Evolutionary conservation across 2,113 vertebrate genomes (phyloP).

Genomic region (Triplophysa tibetana): DNA sequence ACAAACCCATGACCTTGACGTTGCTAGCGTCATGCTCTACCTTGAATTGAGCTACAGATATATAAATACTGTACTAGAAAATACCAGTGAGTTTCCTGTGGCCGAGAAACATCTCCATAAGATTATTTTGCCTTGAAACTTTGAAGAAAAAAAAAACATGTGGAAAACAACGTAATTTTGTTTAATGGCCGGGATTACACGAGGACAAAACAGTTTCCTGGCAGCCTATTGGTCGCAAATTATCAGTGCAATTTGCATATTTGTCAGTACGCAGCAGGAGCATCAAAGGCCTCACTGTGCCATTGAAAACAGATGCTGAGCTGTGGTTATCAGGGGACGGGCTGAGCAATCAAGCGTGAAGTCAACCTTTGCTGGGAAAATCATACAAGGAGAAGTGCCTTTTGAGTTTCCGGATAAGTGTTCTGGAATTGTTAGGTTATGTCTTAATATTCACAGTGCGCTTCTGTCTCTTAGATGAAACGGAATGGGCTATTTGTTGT

Average conservation of each 20-base stretch:
- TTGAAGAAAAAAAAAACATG: background rate
- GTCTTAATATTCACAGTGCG: slow-evolving; percentile 58
- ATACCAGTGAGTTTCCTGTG: background rate
- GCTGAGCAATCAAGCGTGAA: slow-evolving; percentile 2
- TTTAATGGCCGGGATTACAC: background rate
- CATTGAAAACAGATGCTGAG: slow-evolving; percentile 30
- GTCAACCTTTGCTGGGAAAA: slow-evolving; percentile 42
- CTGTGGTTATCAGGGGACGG: slow-evolving; percentile 1
- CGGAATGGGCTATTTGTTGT: slow-evolving; percentile 6
- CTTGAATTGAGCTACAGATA: too few species aligned
- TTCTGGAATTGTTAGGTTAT: slow-evolving; percentile 50
- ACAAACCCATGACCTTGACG: background rate
- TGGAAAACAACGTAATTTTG: background rate
- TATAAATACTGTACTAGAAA: background rate
- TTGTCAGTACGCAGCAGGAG: background rate
- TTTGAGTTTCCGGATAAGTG: slow-evolving; percentile 38
- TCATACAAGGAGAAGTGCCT: slow-evolving; percentile 45
- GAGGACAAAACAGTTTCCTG: slow-evolving; percentile 15
- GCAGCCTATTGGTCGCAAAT: background rate
- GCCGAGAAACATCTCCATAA: background rate
- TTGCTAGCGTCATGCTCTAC: too few species aligned
- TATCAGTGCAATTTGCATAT: slow-evolving; percentile 22
- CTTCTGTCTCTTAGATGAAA: slow-evolving; percentile 19
- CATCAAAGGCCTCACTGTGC: background rate
- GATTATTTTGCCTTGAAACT: background rate